Evolutionary conservation across 2,113 vertebrate species (phyloP).

Genomic region (Myxocyprinus asiaticus): DNA sequence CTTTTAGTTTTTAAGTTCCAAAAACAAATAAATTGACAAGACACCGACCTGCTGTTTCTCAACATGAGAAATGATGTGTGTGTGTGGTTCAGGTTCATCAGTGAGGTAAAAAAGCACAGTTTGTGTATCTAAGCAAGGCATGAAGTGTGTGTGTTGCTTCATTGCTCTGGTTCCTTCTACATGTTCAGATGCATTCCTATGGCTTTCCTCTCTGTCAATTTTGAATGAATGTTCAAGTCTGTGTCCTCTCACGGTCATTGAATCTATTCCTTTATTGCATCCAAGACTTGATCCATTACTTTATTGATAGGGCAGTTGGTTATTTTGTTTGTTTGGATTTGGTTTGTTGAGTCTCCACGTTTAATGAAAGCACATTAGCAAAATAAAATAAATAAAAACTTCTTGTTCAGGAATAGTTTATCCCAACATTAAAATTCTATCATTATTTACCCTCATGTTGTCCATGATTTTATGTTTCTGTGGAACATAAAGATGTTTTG

Average conservation of each 20-base stretch:
- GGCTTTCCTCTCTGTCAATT: neutral
- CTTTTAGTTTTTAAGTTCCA: neutral
- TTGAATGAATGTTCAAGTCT: neutral
- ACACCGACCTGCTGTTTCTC: conserved; percentile 25
- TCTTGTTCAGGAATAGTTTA: too few relatives aligned
- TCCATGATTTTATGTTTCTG: too few relatives aligned
- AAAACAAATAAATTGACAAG: conserved; percentile 24
- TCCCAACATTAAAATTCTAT: too few relatives aligned
- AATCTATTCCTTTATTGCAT: neutral
- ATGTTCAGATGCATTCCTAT: conserved; percentile 1
- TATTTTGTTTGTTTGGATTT: too few relatives aligned
- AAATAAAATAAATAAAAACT: too few relatives aligned
- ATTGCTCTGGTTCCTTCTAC: conserved; percentile 18
- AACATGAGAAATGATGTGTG: conserved; percentile 9
- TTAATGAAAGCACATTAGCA: too few relatives aligned
- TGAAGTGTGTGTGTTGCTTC: neutral
- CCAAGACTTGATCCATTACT: too few relatives aligned
- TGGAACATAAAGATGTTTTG: too few relatives aligned
- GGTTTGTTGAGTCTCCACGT: too few relatives aligned
- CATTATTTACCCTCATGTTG: too few relatives aligned
- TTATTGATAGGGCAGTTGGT: too few relatives aligned
- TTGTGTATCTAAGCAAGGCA: conserved; percentile 31
- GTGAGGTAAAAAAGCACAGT: conserved; percentile 22
- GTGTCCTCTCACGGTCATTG: neutral
- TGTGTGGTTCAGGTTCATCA: conserved; percentile 27